Percentiles rank a stretch among this genome's conserved stretches.
Evolutionary conservation across 2,797 vertebrate genomes (phyloP).

Genomic region (Chromobotia macracanthus): DNA sequence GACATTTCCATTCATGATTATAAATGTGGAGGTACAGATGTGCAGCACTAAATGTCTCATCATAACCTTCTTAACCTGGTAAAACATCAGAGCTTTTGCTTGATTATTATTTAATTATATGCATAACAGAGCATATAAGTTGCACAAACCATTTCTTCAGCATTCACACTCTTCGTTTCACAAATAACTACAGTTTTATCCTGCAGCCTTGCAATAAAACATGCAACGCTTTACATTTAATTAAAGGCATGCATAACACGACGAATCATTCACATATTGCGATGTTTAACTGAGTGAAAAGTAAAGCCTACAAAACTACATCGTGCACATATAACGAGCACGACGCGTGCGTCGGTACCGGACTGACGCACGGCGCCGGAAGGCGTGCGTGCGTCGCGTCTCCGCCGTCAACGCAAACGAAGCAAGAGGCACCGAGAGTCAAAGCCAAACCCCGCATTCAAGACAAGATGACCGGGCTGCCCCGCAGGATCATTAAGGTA

Average conservation of each 20-base stretch:
- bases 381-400: constrained; percentile 68
- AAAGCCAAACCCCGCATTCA: constrained; percentile 79
- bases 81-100: too few relatives aligned
- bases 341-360: constrained; percentile 26
- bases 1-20: too few relatives aligned
- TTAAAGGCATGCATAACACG: not conserved
- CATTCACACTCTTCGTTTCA: too few relatives aligned
- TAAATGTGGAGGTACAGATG: too few relatives aligned
- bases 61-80: too few relatives aligned
- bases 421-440: constrained; percentile 72
- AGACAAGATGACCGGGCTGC: constrained; percentile 96
- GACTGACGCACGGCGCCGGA: constrained; percentile 71
- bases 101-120: too few relatives aligned
- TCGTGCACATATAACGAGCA: not conserved
- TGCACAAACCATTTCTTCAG: too few relatives aligned
- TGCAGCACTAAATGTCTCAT: too few relatives aligned
- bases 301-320: constrained; percentile 35
- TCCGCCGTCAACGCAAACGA: constrained; percentile 74
- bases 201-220: too few relatives aligned
- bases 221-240: not conserved
- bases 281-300: too few relatives aligned
- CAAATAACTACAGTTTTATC: too few relatives aligned
- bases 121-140: too few relatives aligned
- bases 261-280: not conserved
- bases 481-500: constrained; percentile 92